Evolutionary conservation across 2,888 invertebrate species (phyloP), one percentile per base, ranked within the genome.

Genomic region (Thyatira batis): DNA sequence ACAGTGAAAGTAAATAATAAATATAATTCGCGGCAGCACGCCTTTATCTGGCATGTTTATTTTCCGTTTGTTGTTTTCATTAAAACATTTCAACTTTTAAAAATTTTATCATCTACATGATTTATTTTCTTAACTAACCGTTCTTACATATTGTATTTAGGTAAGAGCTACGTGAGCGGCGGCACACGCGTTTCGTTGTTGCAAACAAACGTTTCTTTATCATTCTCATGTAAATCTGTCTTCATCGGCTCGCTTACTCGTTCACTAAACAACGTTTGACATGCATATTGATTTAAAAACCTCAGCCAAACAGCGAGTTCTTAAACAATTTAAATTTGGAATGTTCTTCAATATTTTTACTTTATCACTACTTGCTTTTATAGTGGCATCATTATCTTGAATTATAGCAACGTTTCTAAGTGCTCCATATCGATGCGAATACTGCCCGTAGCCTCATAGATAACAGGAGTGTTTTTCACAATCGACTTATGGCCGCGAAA

Each of bases 401-500:
- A 72, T 71, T 65, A 69, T 63, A 69, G 57, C 60, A 71, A 59
- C 60, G 60, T 57, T 61, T 58, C 23, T 72, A 66, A 78, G 77
- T 77, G 76, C 58, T 70, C 65, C 51, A 68, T 69, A 73, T 75
- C 67, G 59, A 69, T 52, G 52, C 57, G 57, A 63, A 68, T 70
- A 76, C 69, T 65, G 68, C 43, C 49, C 55, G 64, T 55, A 54
- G 46, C 51, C 51, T 63, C 66, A 59, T 67, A 74, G 76, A 79
- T 82, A 80, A 75, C 69, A 65, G 54, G 63, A 82, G 78, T 85
- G 84, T 82, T 88, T 84, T 85, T 79, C 81, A 80, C 82, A 82
- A 89, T 87, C 80, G 80, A 85, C 82, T 82, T 64, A 67, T 70
- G 73, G 69, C 78, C 70, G 77, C 80, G 82, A 87, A 84, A 88